Conservation (phyloP, 2,888 invertebrate genomes). For the Drosophila differens region DNA sequence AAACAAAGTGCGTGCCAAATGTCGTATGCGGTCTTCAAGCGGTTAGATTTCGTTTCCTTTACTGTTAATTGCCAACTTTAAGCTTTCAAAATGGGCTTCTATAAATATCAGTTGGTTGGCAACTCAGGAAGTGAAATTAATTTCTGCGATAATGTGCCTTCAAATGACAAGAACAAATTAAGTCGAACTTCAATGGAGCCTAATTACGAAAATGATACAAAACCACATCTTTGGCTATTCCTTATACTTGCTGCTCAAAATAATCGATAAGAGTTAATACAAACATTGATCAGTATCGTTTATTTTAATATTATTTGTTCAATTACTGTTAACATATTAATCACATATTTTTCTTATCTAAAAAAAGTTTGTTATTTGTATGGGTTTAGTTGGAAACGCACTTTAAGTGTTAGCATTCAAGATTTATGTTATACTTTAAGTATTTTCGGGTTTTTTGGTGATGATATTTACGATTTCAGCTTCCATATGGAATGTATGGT, state of each 20-base stretch:
- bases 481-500: neutral
- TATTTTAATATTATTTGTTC: neutral
- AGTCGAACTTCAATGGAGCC: neutral
- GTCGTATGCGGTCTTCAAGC: slow-evolving; percentile 41
- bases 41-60: slow-evolving; percentile 47
- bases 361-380: neutral
- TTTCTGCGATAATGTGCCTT: slow-evolving; percentile 20
- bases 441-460: neutral
- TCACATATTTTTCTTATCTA: neutral
- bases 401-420: neutral
- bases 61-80: slow-evolving; percentile 70
- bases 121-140: slow-evolving; percentile 25
- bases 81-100: slow-evolving; percentile 20
- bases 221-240: neutral
- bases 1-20: slow-evolving; percentile 64
- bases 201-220: neutral
- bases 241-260: neutral
- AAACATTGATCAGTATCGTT: neutral
- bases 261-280: neutral
- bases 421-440: neutral
- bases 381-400: neutral
- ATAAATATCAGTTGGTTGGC: slow-evolving; percentile 8
- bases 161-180: slow-evolving; percentile 8
- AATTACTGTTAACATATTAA: neutral
- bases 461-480: neutral